Base-by-base conservation (phyloP, 2,888 invertebrate species). In the Gnatocerus cornutus region DNA sequence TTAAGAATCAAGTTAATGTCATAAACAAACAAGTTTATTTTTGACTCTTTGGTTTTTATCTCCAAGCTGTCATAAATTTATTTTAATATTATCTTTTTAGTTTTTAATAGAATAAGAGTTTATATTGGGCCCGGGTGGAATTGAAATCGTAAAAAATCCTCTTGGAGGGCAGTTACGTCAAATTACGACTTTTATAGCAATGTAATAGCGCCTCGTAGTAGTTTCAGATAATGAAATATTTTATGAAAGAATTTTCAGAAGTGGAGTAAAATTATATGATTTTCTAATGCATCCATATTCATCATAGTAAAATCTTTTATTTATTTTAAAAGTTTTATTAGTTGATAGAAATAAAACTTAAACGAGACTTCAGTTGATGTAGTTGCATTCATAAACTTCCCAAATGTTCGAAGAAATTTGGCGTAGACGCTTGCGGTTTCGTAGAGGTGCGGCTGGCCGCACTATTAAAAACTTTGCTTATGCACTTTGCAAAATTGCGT, bases 401-500 rank as follows among this genome's bases (percentile, higher is more conserved):
- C 37, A 55, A 10, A 55, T 39, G 39, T 55, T 16, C 14, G 16
- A 7, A 13, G 27, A 21, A 33, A 14, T 43, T 14, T 13, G 48
- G 21, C 29, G 12, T 9, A 21, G 10, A 53, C 4, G 16, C 37
- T 46, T 45, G 8, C 27, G 39, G 27, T 37, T 48, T 62, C 12
- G 50, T 33, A 50, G 10, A 46, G 16, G 39, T 10, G 27, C 41
- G 62, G 62, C 50, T 50, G 16, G 39, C 62, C 50, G 29, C 62
- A 62, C 50, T 62, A 48, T 62, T 62, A 50, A 48, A 48, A 64
- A 64, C 53, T 64, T 64, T 55, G 37, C 64, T 53, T 64, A 64
- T 56, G 56, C 56, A 65, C 56, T 65, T 46, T 65, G 56, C 55
- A 45, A 39, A 45, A 56, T 56, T 55, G 37, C 65, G 48, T 56